These are phyloP conservation scores for Corythucha ciliata DNA, from an alignment of 2,888 invertebrate species.

Conservation along the genomic window DNA sequence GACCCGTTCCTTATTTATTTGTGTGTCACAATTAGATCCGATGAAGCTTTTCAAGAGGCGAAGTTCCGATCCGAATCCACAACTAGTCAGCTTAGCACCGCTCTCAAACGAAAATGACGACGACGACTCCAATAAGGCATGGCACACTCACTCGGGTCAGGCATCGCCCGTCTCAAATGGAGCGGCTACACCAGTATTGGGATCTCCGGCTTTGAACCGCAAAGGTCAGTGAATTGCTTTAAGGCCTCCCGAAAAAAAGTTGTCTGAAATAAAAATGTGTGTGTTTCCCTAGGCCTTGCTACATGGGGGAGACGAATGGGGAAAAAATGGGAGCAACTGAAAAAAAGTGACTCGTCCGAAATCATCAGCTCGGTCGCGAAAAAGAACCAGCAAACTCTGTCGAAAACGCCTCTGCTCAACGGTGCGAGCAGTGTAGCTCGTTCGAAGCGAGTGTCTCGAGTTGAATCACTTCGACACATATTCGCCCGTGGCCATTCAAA, in stretches of 20 bases:
- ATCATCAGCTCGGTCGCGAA: constrained; percentile 38
- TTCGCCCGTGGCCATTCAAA: constrained; percentile 40
- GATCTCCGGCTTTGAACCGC: constrained; percentile 39
- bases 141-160: constrained; percentile 38
- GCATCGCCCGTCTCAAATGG: constrained; percentile 32
- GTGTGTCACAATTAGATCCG: too few relatives aligned
- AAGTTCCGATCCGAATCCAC: constrained; percentile 49
- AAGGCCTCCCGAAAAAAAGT: not conserved
- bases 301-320: constrained; percentile 54
- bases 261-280: constrained; percentile 2
- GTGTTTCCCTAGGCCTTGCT: constrained; percentile 45
- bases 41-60: constrained; percentile 50
- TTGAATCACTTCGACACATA: constrained; percentile 48
- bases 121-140: constrained; percentile 24
- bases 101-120: constrained; percentile 38
- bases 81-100: constrained; percentile 47
- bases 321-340: constrained; percentile 52
- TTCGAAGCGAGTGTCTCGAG: constrained; percentile 43
- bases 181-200: constrained; percentile 35
- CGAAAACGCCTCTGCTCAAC: constrained; percentile 27
- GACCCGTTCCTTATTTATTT: too few relatives aligned
- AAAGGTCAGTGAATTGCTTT: constrained; percentile 37
- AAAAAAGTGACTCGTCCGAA: constrained; percentile 51
- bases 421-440: constrained; percentile 29
- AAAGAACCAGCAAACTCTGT: constrained; percentile 18